These are phyloP conservation scores for Myotis lucifugus DNA, from an alignment of 2,113 vertebrate genomes.

Conservation along the genomic window DNA sequence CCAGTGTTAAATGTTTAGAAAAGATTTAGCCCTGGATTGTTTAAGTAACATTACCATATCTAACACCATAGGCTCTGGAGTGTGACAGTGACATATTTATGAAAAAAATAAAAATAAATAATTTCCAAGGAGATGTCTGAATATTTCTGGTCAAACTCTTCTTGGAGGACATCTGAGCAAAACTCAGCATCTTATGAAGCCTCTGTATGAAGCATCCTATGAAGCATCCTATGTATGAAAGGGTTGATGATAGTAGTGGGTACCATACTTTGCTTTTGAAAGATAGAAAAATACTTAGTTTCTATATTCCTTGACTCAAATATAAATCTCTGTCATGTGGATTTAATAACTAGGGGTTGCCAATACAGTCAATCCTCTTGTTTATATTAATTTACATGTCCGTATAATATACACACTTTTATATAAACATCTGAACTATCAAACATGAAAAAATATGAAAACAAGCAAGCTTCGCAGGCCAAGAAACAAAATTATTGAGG, in stretches of 20 bases:
- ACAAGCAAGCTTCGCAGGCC: background rate
- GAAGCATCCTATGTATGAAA: background rate
- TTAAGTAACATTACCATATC: background rate
- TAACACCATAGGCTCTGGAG: background rate
- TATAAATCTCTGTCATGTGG: background rate
- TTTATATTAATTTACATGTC: background rate
- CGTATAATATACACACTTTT: background rate
- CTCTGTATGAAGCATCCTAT: background rate
- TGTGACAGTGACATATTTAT: background rate
- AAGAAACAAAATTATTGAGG: background rate
- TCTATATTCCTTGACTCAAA: background rate
- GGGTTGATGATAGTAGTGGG: fast-evolving
- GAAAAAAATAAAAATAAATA: background rate
- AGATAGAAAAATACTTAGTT: background rate
- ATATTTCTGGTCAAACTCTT: constrained; percentile 8
- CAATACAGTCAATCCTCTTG: background rate
- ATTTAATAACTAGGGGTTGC: background rate
- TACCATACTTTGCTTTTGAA: background rate
- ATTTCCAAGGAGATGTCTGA: background rate
- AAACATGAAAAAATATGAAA: background rate
- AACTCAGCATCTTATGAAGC: background rate
- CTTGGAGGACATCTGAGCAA: background rate
- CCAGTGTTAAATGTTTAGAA: background rate
- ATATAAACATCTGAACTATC: background rate
- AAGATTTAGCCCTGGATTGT: background rate